Percentiles rank a stretch among this genome's conserved stretches.
Conservation (phyloP, 2,797 vertebrate genomes). For the Mus minutoides region DNA sequence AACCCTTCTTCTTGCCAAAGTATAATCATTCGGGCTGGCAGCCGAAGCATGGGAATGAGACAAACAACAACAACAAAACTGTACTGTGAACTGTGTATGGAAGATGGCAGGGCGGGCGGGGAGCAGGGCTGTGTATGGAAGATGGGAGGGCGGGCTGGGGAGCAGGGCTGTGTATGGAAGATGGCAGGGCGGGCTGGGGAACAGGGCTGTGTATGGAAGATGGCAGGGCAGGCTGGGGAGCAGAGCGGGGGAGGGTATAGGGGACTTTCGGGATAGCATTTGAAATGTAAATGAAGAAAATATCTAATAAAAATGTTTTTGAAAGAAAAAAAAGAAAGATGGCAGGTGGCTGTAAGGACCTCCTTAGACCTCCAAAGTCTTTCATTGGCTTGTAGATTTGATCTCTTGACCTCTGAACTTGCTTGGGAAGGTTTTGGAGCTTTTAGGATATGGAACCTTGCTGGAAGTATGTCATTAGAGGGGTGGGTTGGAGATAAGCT, state of each 20-base stretch:
- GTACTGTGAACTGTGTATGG: too few relatives aligned
- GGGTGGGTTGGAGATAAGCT: not conserved
- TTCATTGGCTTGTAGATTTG: not conserved
- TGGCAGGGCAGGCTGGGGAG: too few relatives aligned
- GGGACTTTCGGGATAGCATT: too few relatives aligned
- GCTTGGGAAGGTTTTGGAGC: not conserved
- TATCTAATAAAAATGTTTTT: too few relatives aligned
- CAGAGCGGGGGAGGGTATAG: too few relatives aligned
- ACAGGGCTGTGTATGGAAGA: too few relatives aligned
- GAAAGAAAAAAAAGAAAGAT: too few relatives aligned
- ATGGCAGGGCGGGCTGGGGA: not conserved
- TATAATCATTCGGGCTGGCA: not conserved
- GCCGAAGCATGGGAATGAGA: not conserved
- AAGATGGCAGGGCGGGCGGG: not conserved
- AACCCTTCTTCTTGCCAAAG: not conserved
- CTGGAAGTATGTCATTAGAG: not conserved
- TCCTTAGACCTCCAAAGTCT: not conserved
- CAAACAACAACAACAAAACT: not conserved
- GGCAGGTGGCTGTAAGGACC: not conserved
- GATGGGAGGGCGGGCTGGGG: too few relatives aligned
- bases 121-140: too few relatives aligned
- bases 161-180: too few relatives aligned
- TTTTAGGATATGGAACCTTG: not conserved
- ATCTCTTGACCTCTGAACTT: not conserved
- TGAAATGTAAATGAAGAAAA: too few relatives aligned